Base-by-base conservation (phyloP, 2,888 invertebrate genomes). In the Auanema sp. region DNA sequence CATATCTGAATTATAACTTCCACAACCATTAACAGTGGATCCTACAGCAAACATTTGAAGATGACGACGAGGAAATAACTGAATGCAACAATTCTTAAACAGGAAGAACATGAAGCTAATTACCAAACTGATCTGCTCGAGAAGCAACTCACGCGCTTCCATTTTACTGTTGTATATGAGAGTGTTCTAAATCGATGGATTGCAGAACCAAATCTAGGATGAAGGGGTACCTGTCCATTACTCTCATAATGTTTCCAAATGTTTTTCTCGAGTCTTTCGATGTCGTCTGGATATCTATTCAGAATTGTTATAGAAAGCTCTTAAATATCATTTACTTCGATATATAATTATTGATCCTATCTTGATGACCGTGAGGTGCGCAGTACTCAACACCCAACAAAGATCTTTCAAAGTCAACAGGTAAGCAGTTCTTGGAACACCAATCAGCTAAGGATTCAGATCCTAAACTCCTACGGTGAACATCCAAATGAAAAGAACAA, bases 11-110 rank as follows among this genome's bases (percentile, higher is more conserved):
- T 80, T 80, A 67, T 66, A 80, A 12, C 75, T 65, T 10, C 83
- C 83, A 56, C 81, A 80, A 6, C 80, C 80, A 53, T 81, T 83
- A n/a, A 83, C 65, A 0, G 81, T 81, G 6, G 78, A 78, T 5
- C 79, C 79, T 2, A 75, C 74, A 6, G 73, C 72, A 57, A 62
- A 70, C 41, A 72, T 18, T 10, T 40, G 33, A 11, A 62, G 11
- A 5, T 40, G 16, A 1, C 25, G 50, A 18, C 47, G 47, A 61
- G 42, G 18, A 11, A 42, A 12, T 10, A n/a, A 10, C 18, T 33
- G 16, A 49, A 50, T n/a, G 14, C 18, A n/a, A 21, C 6, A 23
- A 40, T 8, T 18, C n/a, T n/a, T 4, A 6, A 50, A 50, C 23
- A 16, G 2, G 40, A 54, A 33, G 3, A 25, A 16, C 14, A 55